A percentile compares a stretch with the other conserved stretches of the same genome.
phyloP scores from a whole-genome alignment of 1,140 invertebrate genomes.

The Aricia agestis region DNA sequence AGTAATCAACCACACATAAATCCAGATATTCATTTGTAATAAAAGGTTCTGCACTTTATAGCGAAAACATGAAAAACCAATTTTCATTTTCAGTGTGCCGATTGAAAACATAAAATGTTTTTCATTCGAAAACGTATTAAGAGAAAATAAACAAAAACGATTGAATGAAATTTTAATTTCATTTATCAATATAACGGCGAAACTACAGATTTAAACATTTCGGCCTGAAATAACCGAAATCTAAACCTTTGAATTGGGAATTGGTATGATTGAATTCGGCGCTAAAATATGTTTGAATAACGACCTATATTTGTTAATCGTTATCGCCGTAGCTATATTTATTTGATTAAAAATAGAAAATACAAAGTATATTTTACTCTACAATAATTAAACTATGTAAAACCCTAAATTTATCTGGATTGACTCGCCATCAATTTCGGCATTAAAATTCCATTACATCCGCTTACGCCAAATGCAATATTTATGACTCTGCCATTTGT shows the following conservation, averaged over 20 bases:
- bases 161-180: neutral
- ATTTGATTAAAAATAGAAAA: neutral
- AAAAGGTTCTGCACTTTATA: neutral
- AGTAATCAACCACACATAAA: no score
- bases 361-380: no score
- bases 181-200: neutral
- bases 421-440: slow-evolving; percentile 14
- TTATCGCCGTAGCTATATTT: neutral
- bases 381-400: neutral
- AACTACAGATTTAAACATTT: neutral
- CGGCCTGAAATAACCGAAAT: neutral
- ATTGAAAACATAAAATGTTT: slow-evolving; percentile 4
- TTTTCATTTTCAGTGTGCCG: neutral
- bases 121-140: neutral
- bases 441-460: slow-evolving; percentile 21
- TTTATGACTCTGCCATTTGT: slow-evolving; percentile 10
- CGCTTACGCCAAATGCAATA: slow-evolving; percentile 12
- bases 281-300: neutral
- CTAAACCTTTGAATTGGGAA: neutral
- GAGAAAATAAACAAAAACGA: neutral
- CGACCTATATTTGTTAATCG: no score
- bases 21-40: neutral
- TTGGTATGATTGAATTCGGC: neutral
- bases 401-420: slow-evolving; percentile 17
- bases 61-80: no score